These are phyloP conservation scores for Collichthys lucidus DNA, from an alignment of 2,113 vertebrate species.

Conservation along the genomic window DNA sequence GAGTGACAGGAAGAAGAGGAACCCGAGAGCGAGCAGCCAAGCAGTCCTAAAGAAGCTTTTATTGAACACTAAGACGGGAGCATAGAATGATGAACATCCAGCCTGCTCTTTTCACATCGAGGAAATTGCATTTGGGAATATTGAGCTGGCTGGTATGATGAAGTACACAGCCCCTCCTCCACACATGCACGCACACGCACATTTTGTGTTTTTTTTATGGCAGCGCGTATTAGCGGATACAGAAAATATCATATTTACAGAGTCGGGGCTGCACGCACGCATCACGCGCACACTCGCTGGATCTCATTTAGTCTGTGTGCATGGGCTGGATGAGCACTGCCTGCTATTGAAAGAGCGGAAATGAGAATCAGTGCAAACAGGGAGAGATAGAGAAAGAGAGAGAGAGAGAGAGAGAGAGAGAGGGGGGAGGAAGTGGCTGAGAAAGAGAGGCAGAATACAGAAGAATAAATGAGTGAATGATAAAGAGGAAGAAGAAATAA, in stretches of 20 bases:
- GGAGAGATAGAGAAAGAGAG: conserved; percentile 3
- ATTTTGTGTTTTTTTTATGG: conserved; percentile 9
- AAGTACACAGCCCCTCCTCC: conserved; percentile 57
- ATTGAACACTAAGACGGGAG: conserved; percentile 68
- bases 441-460: conserved; percentile 32
- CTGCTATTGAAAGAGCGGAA: conserved; percentile 63
- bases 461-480: conserved; percentile 29
- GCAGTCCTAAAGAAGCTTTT: conserved; percentile 68
- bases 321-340: conserved; percentile 57
- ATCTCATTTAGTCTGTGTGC: conserved; percentile 69
- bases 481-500: conserved; percentile 21
- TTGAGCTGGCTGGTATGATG: conserved; percentile 72
- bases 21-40: conserved; percentile 39
- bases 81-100: conserved; percentile 74
- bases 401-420: conserved; percentile 1
- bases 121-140: conserved; percentile 82
- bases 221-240: conserved; percentile 49
- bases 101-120: conserved; percentile 68
- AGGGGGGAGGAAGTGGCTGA: conserved; percentile 27
- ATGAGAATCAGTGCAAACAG: conserved; percentile 66
- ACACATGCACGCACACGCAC: conserved; percentile 15
- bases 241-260: conserved; percentile 65
- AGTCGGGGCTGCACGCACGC: conserved; percentile 22
- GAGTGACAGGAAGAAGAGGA: conserved; percentile 16
- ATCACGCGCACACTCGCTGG: conserved; percentile 23